Base-by-base conservation (phyloP, 1,140 invertebrate genomes). In the Trinorchestia longiramus region DNA sequence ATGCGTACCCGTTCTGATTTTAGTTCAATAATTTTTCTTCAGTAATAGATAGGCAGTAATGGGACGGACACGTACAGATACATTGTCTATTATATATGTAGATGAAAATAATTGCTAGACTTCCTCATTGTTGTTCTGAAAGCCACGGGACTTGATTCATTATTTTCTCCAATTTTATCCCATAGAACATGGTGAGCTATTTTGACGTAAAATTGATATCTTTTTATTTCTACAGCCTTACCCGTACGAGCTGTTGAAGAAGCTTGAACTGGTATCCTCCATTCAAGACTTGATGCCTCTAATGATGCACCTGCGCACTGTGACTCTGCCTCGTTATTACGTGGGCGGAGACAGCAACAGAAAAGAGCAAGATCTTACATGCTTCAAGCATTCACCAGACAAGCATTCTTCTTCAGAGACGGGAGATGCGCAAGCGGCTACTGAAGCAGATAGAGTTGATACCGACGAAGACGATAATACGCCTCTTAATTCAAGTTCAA, bases 251-350 rank as follows among this genome's bases (percentile, higher is more conserved):
- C 43, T 94, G 43, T 44, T 94, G 8, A 43, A 94, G 43, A 45
- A 47, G 19, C 43, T 94, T 44, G 43, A 94, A 6, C 44, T 94
- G 43, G 11, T n/a, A 40, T 23, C 43, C 43, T 94, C 92, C 41
- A 94, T 47, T 11, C 92, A 94, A 94, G 43, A 44, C 40, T 45
- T 94, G 36, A 47, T 94, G 44, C 92, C 92, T 0, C 92, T 94
- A 0, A 45, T 47, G 43, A 8, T 94, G 41, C 92, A 94, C 92
- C 41, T 94, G 44, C 43, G 92, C 43, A 94, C 92, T 0, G 92
- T 94, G 43, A 47, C 44, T 28, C 44, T 94, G 40, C 44, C 92
- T 11, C 41, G 19, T 44, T 94, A 45, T 44, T 94, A 94, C 36
- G 4, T 1, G 88, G 43, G 88, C n/a, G 6, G 4, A 42, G 15